These are phyloP conservation scores for Cephus pulcher DNA, from an alignment of 2,888 invertebrate species.

Conservation along the genomic window DNA sequence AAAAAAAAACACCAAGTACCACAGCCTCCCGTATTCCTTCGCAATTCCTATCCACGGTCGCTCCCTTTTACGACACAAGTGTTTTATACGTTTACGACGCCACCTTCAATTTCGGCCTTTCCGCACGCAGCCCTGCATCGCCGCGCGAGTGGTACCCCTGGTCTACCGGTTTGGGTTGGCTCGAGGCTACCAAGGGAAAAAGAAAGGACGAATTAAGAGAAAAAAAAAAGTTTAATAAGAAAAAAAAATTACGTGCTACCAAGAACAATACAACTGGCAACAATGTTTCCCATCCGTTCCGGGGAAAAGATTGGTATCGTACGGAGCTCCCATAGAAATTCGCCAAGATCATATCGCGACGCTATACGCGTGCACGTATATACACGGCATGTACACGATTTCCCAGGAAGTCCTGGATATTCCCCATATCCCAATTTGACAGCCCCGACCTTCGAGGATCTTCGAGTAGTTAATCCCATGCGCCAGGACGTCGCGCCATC, in stretches of 20 bases:
- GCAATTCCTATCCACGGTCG: constrained; percentile 7
- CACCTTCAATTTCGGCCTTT: constrained; percentile 26
- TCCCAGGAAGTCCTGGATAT: background rate
- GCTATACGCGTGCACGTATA: background rate
- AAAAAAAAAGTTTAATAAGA: background rate
- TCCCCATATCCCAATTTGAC: background rate
- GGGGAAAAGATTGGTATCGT: background rate
- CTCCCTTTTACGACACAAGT: constrained; percentile 33
- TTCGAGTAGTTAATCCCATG: background rate
- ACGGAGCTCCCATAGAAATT: background rate
- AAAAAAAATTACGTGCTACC: background rate
- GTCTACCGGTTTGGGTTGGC: background rate
- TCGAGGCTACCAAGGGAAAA: accelerated
- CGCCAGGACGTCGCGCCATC: background rate
- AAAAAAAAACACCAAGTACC: background rate
- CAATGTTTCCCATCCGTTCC: background rate
- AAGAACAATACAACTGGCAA: background rate
- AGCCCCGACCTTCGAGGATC: background rate
- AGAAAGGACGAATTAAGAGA: too few species aligned
- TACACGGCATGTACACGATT: background rate
- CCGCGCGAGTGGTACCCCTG: background rate
- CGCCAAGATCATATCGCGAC: background rate
- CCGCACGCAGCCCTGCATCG: background rate
- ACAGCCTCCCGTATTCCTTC: background rate
- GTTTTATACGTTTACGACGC: constrained; percentile 40